Base-by-base conservation (phyloP, 2,888 invertebrate genomes). In the Tetragonula carbonaria region DNA sequence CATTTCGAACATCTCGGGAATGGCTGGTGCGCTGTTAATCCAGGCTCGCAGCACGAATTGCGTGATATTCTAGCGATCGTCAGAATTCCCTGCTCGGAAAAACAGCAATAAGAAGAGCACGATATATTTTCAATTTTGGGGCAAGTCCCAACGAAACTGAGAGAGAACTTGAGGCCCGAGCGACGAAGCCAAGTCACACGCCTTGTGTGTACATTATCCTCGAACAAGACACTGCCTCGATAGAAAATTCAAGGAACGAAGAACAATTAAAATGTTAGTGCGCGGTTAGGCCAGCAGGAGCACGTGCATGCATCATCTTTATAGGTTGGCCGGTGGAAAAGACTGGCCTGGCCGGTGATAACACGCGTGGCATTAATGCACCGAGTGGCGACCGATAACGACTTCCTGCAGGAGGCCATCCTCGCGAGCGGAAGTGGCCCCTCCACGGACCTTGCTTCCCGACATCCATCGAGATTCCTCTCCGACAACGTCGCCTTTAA, bases 401-500 rank as follows among this genome's bases (percentile, higher is more conserved):
- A 85, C 82, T 89, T 89, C 86, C 87, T 81, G 84, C 74, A 65
- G 38, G 65, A 55, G 75, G 80, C 38, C 55, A 84, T 88, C 76
- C 88, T 84, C 77, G 77, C 81, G 81, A 77, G 63, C 75, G 86
- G 86, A 86, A 86, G 80, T 63, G 45, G 45, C 45, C 45, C 65
- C 79, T 86, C 67, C 86, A 70, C 79, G 86, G 53, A 86, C 84
- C 84, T 85, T 86, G 85, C 84, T 86, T 84, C 76, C 85, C 74
- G 86, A 82, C 87, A 88, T 85, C 80, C 77, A 90, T 86, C 86
- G 85, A 88, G 87, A 87, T 87, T 87, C 79, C 86, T 87, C 84
- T 83, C 83, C 80, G 82, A 87, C 87, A 87, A 86, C 86, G 86
- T 87, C 85, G 83, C 86, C 86, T 85, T 87, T 87, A 88, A 91